phyloP scores from a whole-genome alignment of 2,113 vertebrate genomes.

The Hydropotes inermis region DNA sequence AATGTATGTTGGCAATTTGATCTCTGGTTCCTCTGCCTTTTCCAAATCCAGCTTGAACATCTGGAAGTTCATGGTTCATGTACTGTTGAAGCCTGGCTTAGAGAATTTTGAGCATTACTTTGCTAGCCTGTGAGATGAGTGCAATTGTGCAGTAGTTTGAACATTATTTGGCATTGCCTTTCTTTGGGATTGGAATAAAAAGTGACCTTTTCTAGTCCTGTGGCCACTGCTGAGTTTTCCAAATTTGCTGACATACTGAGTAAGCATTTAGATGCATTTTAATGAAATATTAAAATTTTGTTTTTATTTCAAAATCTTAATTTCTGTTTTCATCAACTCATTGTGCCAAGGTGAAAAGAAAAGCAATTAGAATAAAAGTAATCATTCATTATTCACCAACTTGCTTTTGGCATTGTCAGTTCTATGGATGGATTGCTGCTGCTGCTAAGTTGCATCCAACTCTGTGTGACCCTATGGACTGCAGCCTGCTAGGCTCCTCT shows the following conservation, averaged over 20 bases:
- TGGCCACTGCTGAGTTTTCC: neutral
- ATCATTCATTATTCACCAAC: neutral
- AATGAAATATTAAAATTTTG: neutral
- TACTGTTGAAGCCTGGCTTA: neutral
- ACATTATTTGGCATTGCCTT: neutral
- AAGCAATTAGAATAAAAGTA: neutral
- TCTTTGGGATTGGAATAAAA: neutral
- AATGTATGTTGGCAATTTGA: neutral
- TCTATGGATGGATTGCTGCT: neutral
- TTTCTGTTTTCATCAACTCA: conserved; percentile 14
- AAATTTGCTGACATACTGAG: neutral
- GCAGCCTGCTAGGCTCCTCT: neutral
- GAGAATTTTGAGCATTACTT: neutral
- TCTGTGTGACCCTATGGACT: neutral
- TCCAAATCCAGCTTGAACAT: neutral
- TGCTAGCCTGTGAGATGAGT: neutral
- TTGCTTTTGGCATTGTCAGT: neutral
- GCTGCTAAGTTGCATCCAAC: neutral
- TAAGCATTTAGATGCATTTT: neutral
- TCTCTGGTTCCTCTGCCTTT: neutral
- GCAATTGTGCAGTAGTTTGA: neutral
- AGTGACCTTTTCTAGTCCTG: neutral
- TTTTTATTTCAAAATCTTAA: neutral
- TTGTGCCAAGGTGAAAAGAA: neutral
- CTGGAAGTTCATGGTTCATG: neutral